These are phyloP conservation scores for Stichodactyla helianthus DNA, from an alignment of 64 coral and sea anemone genomes.

Conservation along the genomic window DNA sequence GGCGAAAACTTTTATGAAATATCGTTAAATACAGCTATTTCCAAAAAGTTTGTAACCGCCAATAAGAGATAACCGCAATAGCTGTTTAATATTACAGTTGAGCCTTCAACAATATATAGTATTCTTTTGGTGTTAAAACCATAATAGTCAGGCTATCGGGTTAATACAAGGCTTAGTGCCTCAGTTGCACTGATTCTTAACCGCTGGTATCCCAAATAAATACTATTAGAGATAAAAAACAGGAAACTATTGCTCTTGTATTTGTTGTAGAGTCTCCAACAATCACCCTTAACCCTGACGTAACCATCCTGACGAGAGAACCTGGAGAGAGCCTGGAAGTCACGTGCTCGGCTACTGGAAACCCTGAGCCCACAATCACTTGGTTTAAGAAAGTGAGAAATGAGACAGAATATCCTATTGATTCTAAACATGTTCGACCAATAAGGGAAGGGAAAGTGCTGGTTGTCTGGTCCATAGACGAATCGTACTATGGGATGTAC, in stretches of 20 bases:
- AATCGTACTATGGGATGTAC: constrained; percentile 37
- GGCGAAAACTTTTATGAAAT: too few relatives aligned
- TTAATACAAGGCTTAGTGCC: too few relatives aligned
- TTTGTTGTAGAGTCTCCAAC: constrained; percentile 30
- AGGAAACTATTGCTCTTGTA: neutral
- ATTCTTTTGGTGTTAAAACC: too few relatives aligned
- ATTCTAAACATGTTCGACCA: neutral
- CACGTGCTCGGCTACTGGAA: constrained; percentile 33
- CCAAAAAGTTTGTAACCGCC: too few relatives aligned
- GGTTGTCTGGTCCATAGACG: neutral
- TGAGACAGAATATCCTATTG: neutral
- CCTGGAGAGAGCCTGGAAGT: constrained; percentile 23
- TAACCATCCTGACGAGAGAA: neutral
- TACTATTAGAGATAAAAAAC: too few relatives aligned
- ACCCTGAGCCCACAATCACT: constrained; percentile 33
- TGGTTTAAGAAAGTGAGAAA: constrained; percentile 37
- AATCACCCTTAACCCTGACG: neutral
- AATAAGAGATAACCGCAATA: too few relatives aligned
- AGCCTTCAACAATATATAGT: too few relatives aligned
- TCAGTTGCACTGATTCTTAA: too few relatives aligned
- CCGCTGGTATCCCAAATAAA: too few relatives aligned
- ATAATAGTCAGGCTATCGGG: too few relatives aligned
- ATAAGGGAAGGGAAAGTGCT: constrained; percentile 7
- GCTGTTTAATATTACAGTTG: too few relatives aligned
- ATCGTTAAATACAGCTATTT: too few relatives aligned